phyloP scores from a whole-genome alignment of 2,797 vertebrate genomes.

The Erpetoichthys calabaricus region DNA sequence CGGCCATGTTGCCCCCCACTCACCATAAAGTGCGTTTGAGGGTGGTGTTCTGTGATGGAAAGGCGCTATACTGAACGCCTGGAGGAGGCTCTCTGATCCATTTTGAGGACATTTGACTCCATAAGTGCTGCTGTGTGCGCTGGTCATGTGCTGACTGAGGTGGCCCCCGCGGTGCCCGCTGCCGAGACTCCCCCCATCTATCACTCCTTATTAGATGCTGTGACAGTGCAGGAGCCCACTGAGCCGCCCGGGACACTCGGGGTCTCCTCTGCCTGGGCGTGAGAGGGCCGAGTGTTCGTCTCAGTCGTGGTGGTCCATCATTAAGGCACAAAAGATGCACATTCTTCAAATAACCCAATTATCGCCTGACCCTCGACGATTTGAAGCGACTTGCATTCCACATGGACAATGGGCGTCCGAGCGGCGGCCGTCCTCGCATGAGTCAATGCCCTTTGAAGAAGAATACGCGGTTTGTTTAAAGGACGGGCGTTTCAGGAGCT shows the following conservation, averaged over 20 bases:
- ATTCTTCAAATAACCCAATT: conserved; percentile 69
- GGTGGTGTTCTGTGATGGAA: too few relatives aligned
- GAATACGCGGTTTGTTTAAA: conserved; percentile 71
- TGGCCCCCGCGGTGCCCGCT: too few relatives aligned
- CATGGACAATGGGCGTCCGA: conserved; percentile 55
- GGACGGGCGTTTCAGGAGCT: conserved; percentile 40
- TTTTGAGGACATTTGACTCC: too few relatives aligned
- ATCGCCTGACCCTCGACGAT: conserved; percentile 67
- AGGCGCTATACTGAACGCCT: too few relatives aligned
- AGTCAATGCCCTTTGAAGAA: conserved; percentile 50
- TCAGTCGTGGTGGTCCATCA: conserved; percentile 52
- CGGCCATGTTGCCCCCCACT: too few relatives aligned
- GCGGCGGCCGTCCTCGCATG: conserved; percentile 43
- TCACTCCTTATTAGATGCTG: conserved; percentile 19
- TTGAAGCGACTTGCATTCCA: conserved; percentile 62
- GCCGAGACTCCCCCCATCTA: conserved; percentile 19
- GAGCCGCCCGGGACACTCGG: not conserved
- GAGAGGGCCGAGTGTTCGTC: too few relatives aligned
- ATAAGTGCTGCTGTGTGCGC: too few relatives aligned
- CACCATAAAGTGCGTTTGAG: too few relatives aligned
- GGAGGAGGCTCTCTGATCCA: too few relatives aligned
- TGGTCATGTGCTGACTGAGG: too few relatives aligned
- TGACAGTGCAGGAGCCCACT: conserved; percentile 29
- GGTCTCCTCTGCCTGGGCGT: not conserved
- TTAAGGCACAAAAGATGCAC: conserved; percentile 46